Conservation (phyloP, 2,797 vertebrate species). For the Xenopus petersii region DNA sequence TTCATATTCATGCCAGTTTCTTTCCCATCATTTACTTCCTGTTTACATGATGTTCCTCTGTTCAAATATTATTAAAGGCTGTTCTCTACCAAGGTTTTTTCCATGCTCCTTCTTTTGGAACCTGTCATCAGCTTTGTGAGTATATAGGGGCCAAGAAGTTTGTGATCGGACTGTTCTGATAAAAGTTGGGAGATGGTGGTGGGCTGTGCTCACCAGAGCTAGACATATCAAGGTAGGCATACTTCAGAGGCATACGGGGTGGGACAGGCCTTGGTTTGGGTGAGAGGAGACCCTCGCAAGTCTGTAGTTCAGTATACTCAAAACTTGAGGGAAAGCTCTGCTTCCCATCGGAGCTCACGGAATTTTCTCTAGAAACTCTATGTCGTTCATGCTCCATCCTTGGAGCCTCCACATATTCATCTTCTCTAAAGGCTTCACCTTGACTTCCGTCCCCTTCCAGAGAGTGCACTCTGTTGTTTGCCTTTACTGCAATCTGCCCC, state of each 20-base stretch:
- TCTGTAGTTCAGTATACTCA: constrained; percentile 63
- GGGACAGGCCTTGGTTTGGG: constrained; percentile 59
- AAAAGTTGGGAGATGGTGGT: constrained; percentile 27
- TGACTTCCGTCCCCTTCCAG: not conserved
- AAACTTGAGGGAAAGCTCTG: constrained; percentile 54
- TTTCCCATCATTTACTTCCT: too few relatives aligned
- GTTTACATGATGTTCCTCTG: too few relatives aligned
- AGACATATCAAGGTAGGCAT: constrained; percentile 78
- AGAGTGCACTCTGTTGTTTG: not conserved
- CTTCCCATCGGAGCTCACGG: constrained; percentile 63
- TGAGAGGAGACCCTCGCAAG: constrained; percentile 57
- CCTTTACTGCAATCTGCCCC: not conserved
- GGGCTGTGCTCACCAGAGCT: constrained; percentile 67
- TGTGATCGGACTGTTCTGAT: constrained; percentile 26
- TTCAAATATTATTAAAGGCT: too few relatives aligned
- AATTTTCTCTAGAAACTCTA: constrained; percentile 13
- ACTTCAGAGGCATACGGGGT: constrained; percentile 64
- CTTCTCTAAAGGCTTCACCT: not conserved
- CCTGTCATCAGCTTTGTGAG: constrained; percentile 23
- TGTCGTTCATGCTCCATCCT: not conserved
- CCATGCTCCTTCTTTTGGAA: too few relatives aligned
- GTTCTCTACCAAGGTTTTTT: too few relatives aligned
- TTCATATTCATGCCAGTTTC: too few relatives aligned
- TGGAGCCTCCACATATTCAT: not conserved
- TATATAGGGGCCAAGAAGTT: constrained; percentile 7